phyloP scores from a whole-genome alignment of 2,113 vertebrate species.

The Cathartes aura region DNA sequence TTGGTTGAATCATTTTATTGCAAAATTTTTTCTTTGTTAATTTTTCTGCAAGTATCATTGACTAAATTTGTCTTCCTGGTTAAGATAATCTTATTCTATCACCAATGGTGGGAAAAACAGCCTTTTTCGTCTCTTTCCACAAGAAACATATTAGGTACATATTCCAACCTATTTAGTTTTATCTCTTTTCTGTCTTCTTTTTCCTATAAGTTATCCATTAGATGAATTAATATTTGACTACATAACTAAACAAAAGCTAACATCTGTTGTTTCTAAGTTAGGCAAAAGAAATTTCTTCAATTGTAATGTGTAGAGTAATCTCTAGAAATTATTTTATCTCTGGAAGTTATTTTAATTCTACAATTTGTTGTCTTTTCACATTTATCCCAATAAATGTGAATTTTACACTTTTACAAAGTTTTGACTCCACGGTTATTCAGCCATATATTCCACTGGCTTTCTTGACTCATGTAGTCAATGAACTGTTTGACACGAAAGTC shows the following conservation, averaged over 20 bases:
- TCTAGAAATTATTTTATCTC: neutral
- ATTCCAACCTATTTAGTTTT: neutral
- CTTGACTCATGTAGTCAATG: neutral
- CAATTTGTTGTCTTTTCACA: neutral
- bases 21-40: neutral
- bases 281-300: neutral
- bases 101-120: neutral
- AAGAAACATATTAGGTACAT: neutral
- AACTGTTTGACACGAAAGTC: conserved; percentile 20
- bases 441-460: neutral
- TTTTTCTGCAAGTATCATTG: neutral
- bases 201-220: neutral
- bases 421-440: neutral
- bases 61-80: neutral
- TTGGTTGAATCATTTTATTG: neutral
- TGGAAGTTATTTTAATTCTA: neutral
- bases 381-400: neutral
- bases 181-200: neutral
- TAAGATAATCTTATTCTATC: neutral
- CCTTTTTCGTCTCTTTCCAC: neutral
- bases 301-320: neutral
- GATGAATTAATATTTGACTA: neutral
- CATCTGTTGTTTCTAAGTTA: neutral
- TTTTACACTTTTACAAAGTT: neutral
- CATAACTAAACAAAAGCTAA: neutral